Conservation (phyloP, 2,113 vertebrate species). For the Grammomys dolichurus region DNA sequence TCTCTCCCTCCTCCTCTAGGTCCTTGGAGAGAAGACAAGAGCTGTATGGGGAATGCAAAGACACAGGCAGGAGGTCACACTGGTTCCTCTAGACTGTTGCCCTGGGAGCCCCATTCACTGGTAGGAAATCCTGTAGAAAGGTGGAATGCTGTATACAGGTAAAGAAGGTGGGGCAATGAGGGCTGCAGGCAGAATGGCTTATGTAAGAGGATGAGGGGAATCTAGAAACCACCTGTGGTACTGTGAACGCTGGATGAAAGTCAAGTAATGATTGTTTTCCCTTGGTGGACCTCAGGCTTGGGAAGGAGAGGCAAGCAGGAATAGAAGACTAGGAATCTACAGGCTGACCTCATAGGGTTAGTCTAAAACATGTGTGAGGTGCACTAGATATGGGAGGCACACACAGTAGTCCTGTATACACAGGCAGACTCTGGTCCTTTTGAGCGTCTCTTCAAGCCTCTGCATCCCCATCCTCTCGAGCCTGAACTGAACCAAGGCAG, state of each 20-base stretch:
- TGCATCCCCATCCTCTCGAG: neutral
- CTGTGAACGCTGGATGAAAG: constrained; percentile 35
- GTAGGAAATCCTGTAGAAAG: neutral
- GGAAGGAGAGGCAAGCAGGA: neutral
- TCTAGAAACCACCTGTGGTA: neutral
- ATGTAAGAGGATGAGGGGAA: neutral
- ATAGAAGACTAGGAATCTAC: neutral
- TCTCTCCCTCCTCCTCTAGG: neutral
- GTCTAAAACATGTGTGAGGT: neutral
- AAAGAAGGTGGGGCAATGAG: neutral
- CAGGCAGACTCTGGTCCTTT: neutral
- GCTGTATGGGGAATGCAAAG: neutral
- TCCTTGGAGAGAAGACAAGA: neutral
- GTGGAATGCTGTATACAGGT: neutral
- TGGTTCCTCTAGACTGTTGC: neutral
- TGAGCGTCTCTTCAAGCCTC: neutral
- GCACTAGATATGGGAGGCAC: neutral
- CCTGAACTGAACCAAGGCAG: neutral
- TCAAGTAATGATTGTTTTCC: neutral
- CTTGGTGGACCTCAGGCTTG: neutral
- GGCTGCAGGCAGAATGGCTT: no score
- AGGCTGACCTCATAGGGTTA: neutral
- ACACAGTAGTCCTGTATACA: no score
- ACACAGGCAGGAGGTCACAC: accelerated
- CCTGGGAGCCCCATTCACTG: neutral